phyloP scores from a whole-genome alignment of 1,140 invertebrate species.

The Piezodorus guildinii region DNA sequence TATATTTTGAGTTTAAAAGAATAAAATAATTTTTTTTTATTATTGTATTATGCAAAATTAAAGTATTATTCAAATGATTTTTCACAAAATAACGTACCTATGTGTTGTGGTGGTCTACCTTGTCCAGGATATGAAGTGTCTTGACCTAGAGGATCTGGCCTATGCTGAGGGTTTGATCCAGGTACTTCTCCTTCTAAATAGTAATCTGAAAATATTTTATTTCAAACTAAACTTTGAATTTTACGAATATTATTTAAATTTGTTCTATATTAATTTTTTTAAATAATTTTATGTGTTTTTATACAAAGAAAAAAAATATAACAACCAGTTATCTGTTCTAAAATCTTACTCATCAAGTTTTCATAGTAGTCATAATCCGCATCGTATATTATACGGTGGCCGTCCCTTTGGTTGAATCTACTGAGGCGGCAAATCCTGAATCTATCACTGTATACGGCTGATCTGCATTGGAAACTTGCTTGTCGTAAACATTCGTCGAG shows the following conservation, averaged over 20 bases:
- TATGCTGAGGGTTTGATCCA: slow-evolving; percentile 12
- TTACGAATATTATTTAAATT: background rate
- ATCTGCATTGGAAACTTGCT: slow-evolving; percentile 75
- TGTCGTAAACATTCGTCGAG: slow-evolving; percentile 77
- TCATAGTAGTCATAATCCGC: slow-evolving; percentile 86
- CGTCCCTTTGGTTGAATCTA: slow-evolving; percentile 73
- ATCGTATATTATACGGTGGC: slow-evolving; percentile 78
- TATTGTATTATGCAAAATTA: too few relatives aligned
- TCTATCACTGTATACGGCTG: slow-evolving; percentile 75
- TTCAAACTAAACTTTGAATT: background rate
- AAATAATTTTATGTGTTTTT: too few relatives aligned
- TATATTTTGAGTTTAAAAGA: too few relatives aligned
- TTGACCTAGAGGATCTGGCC: slow-evolving; percentile 42
- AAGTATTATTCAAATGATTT: too few relatives aligned
- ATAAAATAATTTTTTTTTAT: too few relatives aligned
- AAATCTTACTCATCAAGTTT: slow-evolving; percentile 31
- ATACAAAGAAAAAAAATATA: too few relatives aligned
- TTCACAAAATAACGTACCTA: background rate
- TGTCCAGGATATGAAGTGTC: slow-evolving; percentile 38
- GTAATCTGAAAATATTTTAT: slow-evolving; percentile 24
- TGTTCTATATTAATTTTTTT: background rate
- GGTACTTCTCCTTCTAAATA: slow-evolving; percentile 22
- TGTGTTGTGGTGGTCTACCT: slow-evolving; percentile 34
- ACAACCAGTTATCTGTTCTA: too few relatives aligned
- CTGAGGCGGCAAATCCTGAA: slow-evolving; percentile 72